Evolutionary conservation across 2,113 vertebrate genomes (phyloP).

Genomic region (Naja naja): DNA sequence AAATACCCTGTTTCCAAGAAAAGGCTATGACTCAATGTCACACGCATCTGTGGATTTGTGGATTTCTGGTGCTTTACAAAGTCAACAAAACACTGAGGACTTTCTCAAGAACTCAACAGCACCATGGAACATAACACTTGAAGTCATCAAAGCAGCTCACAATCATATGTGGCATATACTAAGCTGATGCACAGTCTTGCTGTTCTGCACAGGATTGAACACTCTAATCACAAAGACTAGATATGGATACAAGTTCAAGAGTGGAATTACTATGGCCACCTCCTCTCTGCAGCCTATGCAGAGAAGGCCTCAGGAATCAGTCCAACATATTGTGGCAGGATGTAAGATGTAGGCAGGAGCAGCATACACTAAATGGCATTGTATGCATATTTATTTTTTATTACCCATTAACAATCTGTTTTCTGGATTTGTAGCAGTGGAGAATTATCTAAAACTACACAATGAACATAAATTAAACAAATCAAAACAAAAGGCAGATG

Average conservation of each 20-base stretch:
- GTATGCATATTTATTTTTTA: not conserved
- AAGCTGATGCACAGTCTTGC: not conserved
- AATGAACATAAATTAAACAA: not conserved
- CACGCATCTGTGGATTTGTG: not conserved
- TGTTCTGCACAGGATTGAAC: not conserved
- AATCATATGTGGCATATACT: not conserved
- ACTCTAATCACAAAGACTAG: not conserved
- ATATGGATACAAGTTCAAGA: not conserved
- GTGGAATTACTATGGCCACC: not conserved
- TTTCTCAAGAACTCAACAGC: not conserved
- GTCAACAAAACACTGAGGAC: not conserved
- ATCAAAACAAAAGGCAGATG: not conserved
- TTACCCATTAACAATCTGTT: not conserved
- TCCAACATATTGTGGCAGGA: not conserved
- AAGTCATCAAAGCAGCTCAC: not conserved
- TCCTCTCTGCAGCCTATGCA: not conserved
- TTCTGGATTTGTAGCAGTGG: not conserved
- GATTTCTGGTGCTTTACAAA: not conserved
- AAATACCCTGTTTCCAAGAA: not conserved
- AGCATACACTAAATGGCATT: not conserved
- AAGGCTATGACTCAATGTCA: not conserved
- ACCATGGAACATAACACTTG: not conserved
- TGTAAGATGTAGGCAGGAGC: not conserved
- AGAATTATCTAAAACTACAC: not conserved
- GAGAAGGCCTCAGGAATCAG: not conserved